A percentile compares a stretch with the other conserved stretches of the same genome.
Conservation (phyloP, 2,888 invertebrate genomes). For the Brenthis daphne region DNA sequence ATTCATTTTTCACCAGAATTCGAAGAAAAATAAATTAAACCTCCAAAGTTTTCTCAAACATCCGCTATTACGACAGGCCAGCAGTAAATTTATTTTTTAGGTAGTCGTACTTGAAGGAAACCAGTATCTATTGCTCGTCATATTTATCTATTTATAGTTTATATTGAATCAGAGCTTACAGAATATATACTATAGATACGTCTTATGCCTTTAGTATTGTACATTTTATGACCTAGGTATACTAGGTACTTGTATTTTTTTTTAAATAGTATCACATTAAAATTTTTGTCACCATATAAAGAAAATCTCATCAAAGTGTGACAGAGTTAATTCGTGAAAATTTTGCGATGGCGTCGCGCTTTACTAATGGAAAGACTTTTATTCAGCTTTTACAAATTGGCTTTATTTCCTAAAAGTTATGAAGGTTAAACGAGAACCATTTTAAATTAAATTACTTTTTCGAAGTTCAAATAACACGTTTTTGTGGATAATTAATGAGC, state of each 20-base stretch:
- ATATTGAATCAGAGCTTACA: too few species aligned
- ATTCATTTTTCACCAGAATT: neutral
- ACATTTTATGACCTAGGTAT: neutral
- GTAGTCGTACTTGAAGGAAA: too few species aligned
- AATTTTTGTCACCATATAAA: neutral
- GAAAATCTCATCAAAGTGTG: neutral
- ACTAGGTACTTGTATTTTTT: neutral
- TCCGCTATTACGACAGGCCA: neutral
- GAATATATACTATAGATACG: too few species aligned
- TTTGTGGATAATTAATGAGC: conserved; percentile 16
- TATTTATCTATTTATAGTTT: too few species aligned
- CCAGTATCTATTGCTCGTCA: too few species aligned
- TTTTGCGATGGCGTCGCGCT: neutral
- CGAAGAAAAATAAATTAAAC: neutral
- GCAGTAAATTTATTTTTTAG: too few species aligned
- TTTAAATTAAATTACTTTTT: conserved; percentile 18
- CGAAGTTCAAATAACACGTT: neutral
- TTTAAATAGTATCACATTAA: neutral
- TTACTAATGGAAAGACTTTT: neutral
- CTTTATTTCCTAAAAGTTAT: conserved; percentile 23
- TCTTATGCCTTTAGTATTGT: too few species aligned
- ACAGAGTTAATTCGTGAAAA: neutral
- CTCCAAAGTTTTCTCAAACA: neutral
- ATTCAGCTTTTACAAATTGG: conserved; percentile 14
- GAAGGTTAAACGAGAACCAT: conserved; percentile 22